Percentiles rank a stretch among this genome's conserved stretches.
Conservation (phyloP, 2,888 invertebrate genomes). For the Tinea trinotella region DNA sequence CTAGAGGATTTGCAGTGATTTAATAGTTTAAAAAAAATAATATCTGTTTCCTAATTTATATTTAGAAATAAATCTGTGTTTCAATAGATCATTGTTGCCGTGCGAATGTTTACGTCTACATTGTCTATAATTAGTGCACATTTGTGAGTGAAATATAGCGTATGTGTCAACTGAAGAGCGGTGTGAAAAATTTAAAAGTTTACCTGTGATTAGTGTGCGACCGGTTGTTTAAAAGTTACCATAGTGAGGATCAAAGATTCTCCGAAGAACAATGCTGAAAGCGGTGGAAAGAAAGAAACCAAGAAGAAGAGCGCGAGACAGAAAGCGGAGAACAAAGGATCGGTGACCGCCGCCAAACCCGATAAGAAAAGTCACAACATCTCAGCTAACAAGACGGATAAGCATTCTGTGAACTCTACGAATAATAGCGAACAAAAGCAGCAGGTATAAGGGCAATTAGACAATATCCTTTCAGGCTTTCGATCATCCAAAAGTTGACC, state of each 20-base stretch:
- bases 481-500: too few relatives aligned
- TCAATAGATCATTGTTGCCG: neutral
- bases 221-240: slow-evolving; percentile 56
- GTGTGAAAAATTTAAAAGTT: neutral
- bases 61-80: neutral
- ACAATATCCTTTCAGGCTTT: too few relatives aligned
- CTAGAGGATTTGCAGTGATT: slow-evolving; percentile 58
- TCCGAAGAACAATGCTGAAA: slow-evolving; percentile 73
- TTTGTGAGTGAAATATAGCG: slow-evolving; percentile 1
- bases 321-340: slow-evolving; percentile 64
- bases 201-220: slow-evolving; percentile 5
- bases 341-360: slow-evolving; percentile 62
- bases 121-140: slow-evolving; percentile 8
- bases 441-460: too few relatives aligned
- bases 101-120: neutral
- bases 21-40: slow-evolving; percentile 1
- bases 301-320: slow-evolving; percentile 75
- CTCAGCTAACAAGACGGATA: neutral
- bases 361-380: slow-evolving; percentile 34
- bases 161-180: neutral
- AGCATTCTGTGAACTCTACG: neutral
- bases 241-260: slow-evolving; percentile 79
- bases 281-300: slow-evolving; percentile 73
- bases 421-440: neutral
- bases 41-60: neutral